Percentiles rank a stretch among this genome's conserved stretches.
phyloP scores from a whole-genome alignment of 2,888 invertebrate genomes.

The Rhyacophila evoluta region DNA sequence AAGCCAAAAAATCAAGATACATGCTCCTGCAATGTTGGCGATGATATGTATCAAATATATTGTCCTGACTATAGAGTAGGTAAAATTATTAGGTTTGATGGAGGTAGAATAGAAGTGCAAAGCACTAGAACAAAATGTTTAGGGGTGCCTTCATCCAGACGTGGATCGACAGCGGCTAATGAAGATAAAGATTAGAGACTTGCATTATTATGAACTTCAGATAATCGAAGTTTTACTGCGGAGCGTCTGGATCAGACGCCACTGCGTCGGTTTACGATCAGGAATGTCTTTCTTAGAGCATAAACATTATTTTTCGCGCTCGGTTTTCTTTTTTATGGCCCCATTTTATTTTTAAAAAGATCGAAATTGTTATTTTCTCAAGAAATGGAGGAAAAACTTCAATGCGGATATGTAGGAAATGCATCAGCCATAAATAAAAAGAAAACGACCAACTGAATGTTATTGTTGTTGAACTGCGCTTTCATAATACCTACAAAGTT shows the following conservation, averaged over 20 bases:
- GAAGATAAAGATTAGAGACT: too few species aligned
- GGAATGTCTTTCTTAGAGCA: constrained; percentile 32
- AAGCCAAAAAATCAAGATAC: too few species aligned
- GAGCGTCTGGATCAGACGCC: neutral
- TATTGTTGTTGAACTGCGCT: constrained; percentile 21
- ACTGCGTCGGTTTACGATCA: constrained; percentile 10
- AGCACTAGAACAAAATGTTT: too few species aligned
- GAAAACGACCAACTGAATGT: constrained; percentile 13
- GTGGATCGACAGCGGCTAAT: too few species aligned
- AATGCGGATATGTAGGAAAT: constrained; percentile 18
- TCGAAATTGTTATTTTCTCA: constrained; percentile 47
- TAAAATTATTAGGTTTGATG: too few species aligned
- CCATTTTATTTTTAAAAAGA: constrained; percentile 48
- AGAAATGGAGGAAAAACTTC: constrained; percentile 22
- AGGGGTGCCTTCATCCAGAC: too few species aligned
- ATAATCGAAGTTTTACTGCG: too few species aligned
- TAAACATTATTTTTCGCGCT: constrained; percentile 52
- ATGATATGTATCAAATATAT: too few species aligned
- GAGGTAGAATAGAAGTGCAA: too few species aligned
- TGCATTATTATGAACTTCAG: too few species aligned
- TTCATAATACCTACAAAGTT: constrained; percentile 8
- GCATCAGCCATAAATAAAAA: constrained; percentile 22
- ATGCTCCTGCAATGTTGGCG: too few species aligned
- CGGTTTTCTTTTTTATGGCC: constrained; percentile 43
- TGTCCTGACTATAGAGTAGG: too few species aligned